phyloP scores from a whole-genome alignment of 2,888 invertebrate genomes.

The Temnothorax unifasciatus region DNA sequence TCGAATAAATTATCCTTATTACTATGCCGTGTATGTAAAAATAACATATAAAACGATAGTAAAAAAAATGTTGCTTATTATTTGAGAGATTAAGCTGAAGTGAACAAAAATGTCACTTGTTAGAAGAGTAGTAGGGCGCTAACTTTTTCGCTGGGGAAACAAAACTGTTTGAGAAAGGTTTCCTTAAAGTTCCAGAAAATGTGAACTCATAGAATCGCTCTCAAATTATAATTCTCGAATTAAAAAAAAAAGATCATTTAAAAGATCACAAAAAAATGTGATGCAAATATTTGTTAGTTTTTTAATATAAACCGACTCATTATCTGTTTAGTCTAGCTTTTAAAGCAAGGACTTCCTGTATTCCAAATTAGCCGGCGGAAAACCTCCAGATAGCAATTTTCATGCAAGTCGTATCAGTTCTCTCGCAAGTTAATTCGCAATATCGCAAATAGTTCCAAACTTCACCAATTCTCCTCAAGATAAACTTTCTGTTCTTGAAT shows the following conservation, averaged over 20 bases:
- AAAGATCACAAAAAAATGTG: background rate
- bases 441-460: background rate
- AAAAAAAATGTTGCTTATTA: background rate
- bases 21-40: background rate
- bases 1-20: background rate
- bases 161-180: background rate
- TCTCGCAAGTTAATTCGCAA: background rate
- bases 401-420: constrained; percentile 18
- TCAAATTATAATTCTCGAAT: background rate
- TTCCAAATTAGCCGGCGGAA: background rate
- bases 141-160: no score
- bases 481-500: background rate
- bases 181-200: background rate
- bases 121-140: background rate
- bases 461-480: background rate
- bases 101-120: background rate
- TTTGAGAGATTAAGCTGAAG: background rate
- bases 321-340: background rate
- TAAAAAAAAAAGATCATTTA: background rate
- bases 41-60: background rate
- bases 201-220: background rate
- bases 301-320: background rate
- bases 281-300: background rate
- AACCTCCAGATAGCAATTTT: background rate
- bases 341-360: background rate